Base-by-base conservation (phyloP, 2,113 vertebrate species). In the Hemibagrus wyckioides region DNA sequence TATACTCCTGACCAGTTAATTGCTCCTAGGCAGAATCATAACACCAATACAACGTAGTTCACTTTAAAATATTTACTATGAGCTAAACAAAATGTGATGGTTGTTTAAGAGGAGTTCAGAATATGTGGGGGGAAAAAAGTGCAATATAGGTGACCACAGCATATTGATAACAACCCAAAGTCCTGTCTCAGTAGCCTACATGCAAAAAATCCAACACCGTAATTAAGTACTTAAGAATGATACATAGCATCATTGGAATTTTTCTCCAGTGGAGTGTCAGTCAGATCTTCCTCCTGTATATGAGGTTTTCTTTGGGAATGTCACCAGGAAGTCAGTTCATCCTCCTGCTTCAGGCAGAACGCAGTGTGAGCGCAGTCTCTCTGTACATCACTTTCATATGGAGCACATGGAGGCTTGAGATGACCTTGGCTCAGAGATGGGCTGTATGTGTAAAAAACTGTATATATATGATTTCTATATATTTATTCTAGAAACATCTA, bases 401-500 rank as follows among this genome's bases (percentile, higher is more conserved):
- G 83, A 67, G 76, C 88, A 88, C 80, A 77, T 44, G 83, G 89
- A 80, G 69, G 83, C 50, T 85, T 69, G 71, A 82, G 83, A 82
- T 85, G 80, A 85, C 25, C 67, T 86, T 83, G 80, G 75, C 87
- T 81, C 82, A 86, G 56, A 89, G 89, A 92, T 94, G 91, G 93
- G 92, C 93, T 92, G 92, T 92, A 92, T 93, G 93, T 94, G 91
- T 92, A 75, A 54, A 85, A 92, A 94, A 92, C 90, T 95, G 94
- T 95, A 95, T 90, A 95, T 95, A 95, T 65, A 85, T 92, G 61
- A 94, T 96, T 95, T 95, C 93, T 94, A 95, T 92, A 91, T 95
- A 94, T 95, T 95, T 94, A 95, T 95, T 94, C 93, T 85, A 93
- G 93, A 91, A 93, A 93, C 92, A 91, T 94, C 94, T 91, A 91